Evolutionary conservation across 2,797 vertebrate species (phyloP), one percentile per base, ranked within the genome.

Genomic region (Lemur catta): DNA sequence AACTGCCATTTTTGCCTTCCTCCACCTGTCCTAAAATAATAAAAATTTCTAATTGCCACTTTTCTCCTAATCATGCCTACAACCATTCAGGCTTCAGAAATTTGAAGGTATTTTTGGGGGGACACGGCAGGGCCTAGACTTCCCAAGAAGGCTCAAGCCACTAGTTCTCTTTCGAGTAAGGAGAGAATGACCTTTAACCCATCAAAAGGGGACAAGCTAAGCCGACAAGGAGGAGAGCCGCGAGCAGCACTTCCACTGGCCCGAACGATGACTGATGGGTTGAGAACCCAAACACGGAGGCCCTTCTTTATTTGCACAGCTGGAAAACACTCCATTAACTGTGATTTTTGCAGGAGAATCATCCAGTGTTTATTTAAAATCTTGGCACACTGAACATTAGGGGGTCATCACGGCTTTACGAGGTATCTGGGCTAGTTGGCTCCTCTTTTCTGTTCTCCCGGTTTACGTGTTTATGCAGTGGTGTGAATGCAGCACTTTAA

Each of bases 301-400:
- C 57, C 61, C 61, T 79, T 35, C 82, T 97, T 96, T 98, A 84
- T 96, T 96, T 98, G 97, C 89, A 89, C 92, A 98, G 95, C 93
- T 97, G 96, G 97, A 50, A 96, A 97, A 85, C 86, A 87, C 97
- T 97, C 93, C 95, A 92, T 89, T 96, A 89, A 30, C 96, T 91
- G 20, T 38, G 89, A 96, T 81, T 96, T 90, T n/a, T 93, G 59
- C 96, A 59, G 82, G 82, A 96, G 97, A 97, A 71, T 82, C 57
- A 95, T 61, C 41, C 28, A 75, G 33, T 90, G 81, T 84, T 94
- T 95, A 82, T 46, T 96, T 96, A 92, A 89, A 89, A 96, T 97
- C 75, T 28, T 96, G 91, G 92, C 95, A 97, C 18, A 1, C 50
- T 55, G 92, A 95, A 52, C 50, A 50, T 50, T 48, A 80, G 67